A percentile compares a stretch with the other conserved stretches of the same genome.
Conservation (phyloP, 2,888 invertebrate species). For the Mesorhabditis sp. region DNA sequence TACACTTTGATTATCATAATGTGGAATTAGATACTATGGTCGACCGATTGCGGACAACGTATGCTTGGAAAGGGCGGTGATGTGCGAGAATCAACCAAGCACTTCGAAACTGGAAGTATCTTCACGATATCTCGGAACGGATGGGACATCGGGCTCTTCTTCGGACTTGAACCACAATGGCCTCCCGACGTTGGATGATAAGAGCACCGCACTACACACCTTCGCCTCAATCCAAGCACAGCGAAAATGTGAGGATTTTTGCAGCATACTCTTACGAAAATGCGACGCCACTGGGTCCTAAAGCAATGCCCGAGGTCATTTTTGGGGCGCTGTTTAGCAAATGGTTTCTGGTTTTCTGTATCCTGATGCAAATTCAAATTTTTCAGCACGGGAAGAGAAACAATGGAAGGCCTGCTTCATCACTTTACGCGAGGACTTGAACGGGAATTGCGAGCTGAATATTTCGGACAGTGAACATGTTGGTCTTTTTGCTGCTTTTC, state of each 20-base stretch:
- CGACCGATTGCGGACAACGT: constrained; percentile 3
- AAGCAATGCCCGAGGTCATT: too few relatives aligned
- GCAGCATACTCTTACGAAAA: neutral
- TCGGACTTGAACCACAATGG: too few relatives aligned
- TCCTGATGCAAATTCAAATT: neutral
- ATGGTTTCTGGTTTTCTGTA: too few relatives aligned
- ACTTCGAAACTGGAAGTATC: too few relatives aligned
- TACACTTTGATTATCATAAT: neutral
- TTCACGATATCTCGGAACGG: too few relatives aligned
- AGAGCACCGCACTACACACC: neutral
- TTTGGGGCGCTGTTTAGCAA: too few relatives aligned
- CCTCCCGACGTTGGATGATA: too few relatives aligned
- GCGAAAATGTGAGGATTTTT: constrained; percentile 1
- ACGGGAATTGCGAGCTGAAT: constrained; percentile 11
- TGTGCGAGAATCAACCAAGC: neutral
- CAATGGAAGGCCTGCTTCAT: constrained; percentile 31
- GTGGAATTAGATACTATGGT: neutral
- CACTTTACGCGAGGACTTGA: constrained; percentile 11
- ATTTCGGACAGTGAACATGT: constrained; percentile 16
- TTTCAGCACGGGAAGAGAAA: constrained; percentile 35
- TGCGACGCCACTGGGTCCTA: too few relatives aligned
- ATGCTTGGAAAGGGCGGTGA: neutral
- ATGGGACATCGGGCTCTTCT: too few relatives aligned
- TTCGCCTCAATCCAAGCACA: neutral
- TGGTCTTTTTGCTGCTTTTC: too few relatives aligned